phyloP scores from a whole-genome alignment of 2,797 vertebrate genomes.

The Muscicapa striata region DNA sequence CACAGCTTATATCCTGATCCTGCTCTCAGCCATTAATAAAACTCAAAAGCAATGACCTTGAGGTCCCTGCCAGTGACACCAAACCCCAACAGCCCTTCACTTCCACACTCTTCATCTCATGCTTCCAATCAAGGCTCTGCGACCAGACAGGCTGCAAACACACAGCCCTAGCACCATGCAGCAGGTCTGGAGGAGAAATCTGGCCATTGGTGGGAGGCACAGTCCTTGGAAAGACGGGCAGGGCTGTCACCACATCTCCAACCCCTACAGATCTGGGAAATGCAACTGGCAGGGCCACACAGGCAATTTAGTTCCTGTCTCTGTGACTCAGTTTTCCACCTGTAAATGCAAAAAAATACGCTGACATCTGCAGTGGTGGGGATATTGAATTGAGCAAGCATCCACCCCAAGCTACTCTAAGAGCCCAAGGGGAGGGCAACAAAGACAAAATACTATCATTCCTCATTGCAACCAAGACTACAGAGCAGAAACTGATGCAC shows the following conservation, averaged over 20 bases:
- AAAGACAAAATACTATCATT: neutral
- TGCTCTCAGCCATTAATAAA: neutral
- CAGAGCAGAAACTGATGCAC: neutral
- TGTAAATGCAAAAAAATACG: neutral
- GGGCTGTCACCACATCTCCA: neutral
- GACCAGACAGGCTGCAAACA: neutral
- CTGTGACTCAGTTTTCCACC: neutral
- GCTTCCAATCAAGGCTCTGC: neutral
- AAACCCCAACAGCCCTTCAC: neutral
- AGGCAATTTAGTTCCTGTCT: neutral
- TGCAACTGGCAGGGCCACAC: neutral
- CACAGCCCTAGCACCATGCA: neutral
- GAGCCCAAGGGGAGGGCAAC: neutral
- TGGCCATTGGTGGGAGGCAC: neutral
- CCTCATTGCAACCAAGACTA: neutral
- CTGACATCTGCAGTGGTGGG: neutral
- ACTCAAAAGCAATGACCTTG: neutral
- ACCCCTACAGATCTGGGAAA: neutral
- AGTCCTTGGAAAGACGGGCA: neutral
- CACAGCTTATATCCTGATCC: neutral
- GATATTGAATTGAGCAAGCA: fast-evolving
- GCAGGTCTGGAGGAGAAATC: neutral
- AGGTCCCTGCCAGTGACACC: fast-evolving
- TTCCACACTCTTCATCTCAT: neutral
- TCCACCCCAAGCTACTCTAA: neutral